Evolutionary conservation across 2,888 invertebrate species (phyloP), one percentile per base, ranked within the genome.

Genomic region (Tetropium fuscum): DNA sequence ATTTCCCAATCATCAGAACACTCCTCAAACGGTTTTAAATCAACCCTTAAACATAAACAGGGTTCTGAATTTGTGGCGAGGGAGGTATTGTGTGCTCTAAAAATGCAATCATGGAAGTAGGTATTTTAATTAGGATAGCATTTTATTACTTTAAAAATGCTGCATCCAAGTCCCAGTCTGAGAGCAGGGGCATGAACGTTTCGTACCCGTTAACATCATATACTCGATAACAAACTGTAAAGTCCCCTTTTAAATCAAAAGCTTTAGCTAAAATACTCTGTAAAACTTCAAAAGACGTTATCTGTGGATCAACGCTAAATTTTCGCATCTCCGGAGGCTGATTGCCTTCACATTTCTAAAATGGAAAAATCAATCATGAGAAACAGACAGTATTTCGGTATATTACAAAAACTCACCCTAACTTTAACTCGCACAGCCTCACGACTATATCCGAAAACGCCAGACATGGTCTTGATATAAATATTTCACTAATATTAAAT

Each of bases 101-200:
- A 75, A 74, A n/a, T 3, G 6, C 11, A 6, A 15, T 3, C 1
- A 32, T 0, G 11, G 5, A 11, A 32, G 32, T 32, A 32, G 36
- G 7, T 36, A 7, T 4, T 27, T n/a, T 19, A 34, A 40, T 11
- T 36, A 7, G 7, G 20, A 13, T 19, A 34, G 38, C 4, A 22
- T 15, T 7, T 2, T 53, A 63, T 80, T 84, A 90, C 92, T 91
- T 92, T 73, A 96, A 87, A 83, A 98, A 96, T 63, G 98, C 98
- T 60, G 97, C 97, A 84, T 98, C 97, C 81, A 98, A 85, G 81
- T 98, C 98, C 95, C 96, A 98, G 78, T 98, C 98, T 8, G 97
- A 97, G 38, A 97, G 84, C 63, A 98, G 86, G 55, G 95, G 91
- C 73, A 97, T 84, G 81, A 93, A 95, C 53, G 90, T 89, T 80